These are phyloP conservation scores for Meliscaeva auricollis DNA, from an alignment of 2,888 invertebrate species.

Conservation along the genomic window DNA sequence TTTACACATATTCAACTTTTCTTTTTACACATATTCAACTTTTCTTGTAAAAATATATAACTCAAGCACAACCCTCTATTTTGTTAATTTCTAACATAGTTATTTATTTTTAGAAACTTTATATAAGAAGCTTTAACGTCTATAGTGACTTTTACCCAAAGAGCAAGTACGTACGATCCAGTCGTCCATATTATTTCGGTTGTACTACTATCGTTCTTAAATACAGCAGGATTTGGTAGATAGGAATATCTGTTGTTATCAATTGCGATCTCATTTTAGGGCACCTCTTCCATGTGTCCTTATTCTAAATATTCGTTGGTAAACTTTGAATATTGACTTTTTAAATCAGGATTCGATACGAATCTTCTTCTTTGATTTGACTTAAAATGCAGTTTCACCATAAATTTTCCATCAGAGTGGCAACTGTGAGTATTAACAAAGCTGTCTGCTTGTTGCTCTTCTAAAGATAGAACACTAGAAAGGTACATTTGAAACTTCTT, in stretches of 20 bases:
- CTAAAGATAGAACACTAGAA: neutral
- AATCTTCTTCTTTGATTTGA: conserved; percentile 14
- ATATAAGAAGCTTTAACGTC: too few species aligned
- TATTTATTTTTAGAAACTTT: too few species aligned
- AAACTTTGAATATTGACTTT: neutral
- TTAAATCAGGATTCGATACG: neutral
- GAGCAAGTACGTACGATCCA: too few species aligned
- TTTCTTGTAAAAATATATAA: too few species aligned
- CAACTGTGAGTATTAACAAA: conserved; percentile 26
- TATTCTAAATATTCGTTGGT: neutral
- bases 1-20: too few species aligned
- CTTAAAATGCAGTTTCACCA: too few species aligned
- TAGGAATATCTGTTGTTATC: conserved; percentile 20
- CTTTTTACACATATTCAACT: too few species aligned
- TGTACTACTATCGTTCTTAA: too few species aligned
- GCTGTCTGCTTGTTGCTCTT: conserved; percentile 8
- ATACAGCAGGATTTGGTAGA: conserved; percentile 52
- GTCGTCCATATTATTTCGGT: too few species aligned
- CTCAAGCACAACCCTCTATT: too few species aligned
- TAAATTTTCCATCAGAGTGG: neutral
- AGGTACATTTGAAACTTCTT: neutral
- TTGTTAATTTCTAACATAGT: too few species aligned
- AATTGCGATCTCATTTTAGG: neutral
- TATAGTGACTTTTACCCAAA: too few species aligned
- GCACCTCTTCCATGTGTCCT: conserved; percentile 19